Conservation (phyloP, 2,888 invertebrate genomes). For the Eudemis profundana region DNA sequence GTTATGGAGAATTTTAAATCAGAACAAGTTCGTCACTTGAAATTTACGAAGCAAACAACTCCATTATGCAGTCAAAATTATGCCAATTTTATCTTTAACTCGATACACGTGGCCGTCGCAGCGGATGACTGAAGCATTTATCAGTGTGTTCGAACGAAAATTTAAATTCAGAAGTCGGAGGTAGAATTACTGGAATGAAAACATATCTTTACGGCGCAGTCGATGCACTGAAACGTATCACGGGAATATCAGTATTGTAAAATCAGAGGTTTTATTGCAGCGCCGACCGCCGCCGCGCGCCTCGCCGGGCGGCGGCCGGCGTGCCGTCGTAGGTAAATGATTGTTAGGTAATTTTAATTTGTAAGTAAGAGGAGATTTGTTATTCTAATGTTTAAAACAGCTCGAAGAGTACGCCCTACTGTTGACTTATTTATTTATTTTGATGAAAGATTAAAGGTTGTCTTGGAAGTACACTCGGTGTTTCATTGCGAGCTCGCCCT, state of each 20-base stretch:
- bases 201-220: slow-evolving; percentile 32
- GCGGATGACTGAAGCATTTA: slow-evolving; percentile 14
- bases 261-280: slow-evolving; percentile 38
- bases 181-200: slow-evolving; percentile 31
- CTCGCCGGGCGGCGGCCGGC: slow-evolving; percentile 64
- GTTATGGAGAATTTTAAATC: slow-evolving; percentile 11
- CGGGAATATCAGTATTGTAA: slow-evolving; percentile 37
- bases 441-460: slow-evolving; percentile 81
- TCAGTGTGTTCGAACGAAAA: slow-evolving; percentile 26
- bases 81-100: slow-evolving; percentile 14
- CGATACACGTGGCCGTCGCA: not conserved
- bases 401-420: slow-evolving; percentile 83
- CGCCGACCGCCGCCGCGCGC: slow-evolving; percentile 55
- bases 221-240: slow-evolving; percentile 28
- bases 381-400: slow-evolving; percentile 76
- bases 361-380: slow-evolving; percentile 75
- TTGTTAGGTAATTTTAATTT: slow-evolving; percentile 64
- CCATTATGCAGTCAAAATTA: slow-evolving; percentile 11
- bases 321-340: slow-evolving; percentile 64
- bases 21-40: not conserved
- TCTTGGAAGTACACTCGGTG: slow-evolving; percentile 69
- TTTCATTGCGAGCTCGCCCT: slow-evolving; percentile 54
- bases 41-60: slow-evolving; percentile 14
- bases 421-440: slow-evolving; percentile 80
- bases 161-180: slow-evolving; percentile 21